Evolutionary conservation across 2,797 vertebrate genomes (phyloP), one percentile per base, ranked within the genome.

Genomic region (Gallinago stenura): DNA sequence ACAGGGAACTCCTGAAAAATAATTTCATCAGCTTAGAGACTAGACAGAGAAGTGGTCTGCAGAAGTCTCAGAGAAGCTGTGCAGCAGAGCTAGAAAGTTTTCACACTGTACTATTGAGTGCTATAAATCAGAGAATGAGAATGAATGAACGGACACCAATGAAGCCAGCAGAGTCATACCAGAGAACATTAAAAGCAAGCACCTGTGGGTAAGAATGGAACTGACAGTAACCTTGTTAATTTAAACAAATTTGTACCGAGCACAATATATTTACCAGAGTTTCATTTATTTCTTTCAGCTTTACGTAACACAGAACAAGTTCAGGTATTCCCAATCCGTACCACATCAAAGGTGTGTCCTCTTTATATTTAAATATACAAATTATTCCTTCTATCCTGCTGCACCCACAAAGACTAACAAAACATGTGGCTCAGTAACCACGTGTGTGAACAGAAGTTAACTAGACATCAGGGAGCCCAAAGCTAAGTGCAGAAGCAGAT

Each of bases 391-490:
- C 43, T 81, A 28, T 28, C 41, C 43, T 88, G 25, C 9, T 84
- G 53, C 37, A 70, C 19, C 33, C 50, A 72, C 35, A 58, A 87
- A 48, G n/a, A 62, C 73, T 72, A 78, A 71, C 18, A 69, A 82
- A 65, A 58, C 0, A 0, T 3, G 2, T 13, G 26, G 45, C 10
- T 86, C 57, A 79, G 68, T 37, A 46, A 17, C 12, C 41, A 12
- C 6, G 3, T 10, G 25, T 35, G 18, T 79, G 60, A 66, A 33
- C 3, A 48, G 31, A 84, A 48, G 15, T 84, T 66, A 46, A 7
- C 4, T 11, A 46, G 39, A 31, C 11, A 72, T 26, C 25, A 41
- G 17, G 4, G 20, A 1, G 3, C n/a, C 14, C 15, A 45, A 81
- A 61, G 11, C 10, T 58, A 81, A 18, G 16, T n/a, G 57, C 24